These are phyloP conservation scores for Acronicta psi DNA, from an alignment of 2,888 invertebrate species.

Conservation along the genomic window DNA sequence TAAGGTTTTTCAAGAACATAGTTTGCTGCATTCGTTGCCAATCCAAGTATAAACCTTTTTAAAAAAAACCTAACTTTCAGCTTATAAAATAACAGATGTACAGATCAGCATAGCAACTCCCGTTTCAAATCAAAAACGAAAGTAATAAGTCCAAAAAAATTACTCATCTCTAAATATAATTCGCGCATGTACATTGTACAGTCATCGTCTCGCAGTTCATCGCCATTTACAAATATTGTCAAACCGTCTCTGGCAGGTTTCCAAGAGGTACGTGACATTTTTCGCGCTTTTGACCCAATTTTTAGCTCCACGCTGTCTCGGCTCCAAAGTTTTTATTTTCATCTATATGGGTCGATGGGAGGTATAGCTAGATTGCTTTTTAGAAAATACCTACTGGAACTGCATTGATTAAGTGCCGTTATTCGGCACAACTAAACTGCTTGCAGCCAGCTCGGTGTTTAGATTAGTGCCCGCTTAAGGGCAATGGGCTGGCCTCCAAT, in stretches of 20 bases:
- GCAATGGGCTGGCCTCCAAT: no score
- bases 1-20: no score
- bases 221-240: conserved; percentile 73
- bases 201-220: conserved; percentile 66
- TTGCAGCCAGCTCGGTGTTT: no score
- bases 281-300: conserved; percentile 78
- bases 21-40: no score
- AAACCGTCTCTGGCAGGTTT: conserved; percentile 67
- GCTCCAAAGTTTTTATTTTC: conserved; percentile 44
- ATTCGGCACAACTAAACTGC: no score
- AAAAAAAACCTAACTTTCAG: neutral
- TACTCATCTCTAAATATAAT: conserved; percentile 59
- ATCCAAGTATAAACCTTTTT: no score
- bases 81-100: neutral
- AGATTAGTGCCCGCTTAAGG: no score
- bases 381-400: no score
- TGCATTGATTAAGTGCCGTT: no score
- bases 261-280: conserved; percentile 75
- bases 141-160: conserved; percentile 33
- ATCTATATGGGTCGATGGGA: conserved; percentile 58
- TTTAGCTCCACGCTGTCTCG: conserved; percentile 77
- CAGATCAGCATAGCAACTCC: conserved; percentile 19
- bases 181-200: conserved; percentile 52
- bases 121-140: conserved; percentile 32
- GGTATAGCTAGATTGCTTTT: no score